Evolutionary conservation across 2,113 vertebrate genomes (phyloP).

Genomic region (Pangasianodon hypophthalmus): DNA sequence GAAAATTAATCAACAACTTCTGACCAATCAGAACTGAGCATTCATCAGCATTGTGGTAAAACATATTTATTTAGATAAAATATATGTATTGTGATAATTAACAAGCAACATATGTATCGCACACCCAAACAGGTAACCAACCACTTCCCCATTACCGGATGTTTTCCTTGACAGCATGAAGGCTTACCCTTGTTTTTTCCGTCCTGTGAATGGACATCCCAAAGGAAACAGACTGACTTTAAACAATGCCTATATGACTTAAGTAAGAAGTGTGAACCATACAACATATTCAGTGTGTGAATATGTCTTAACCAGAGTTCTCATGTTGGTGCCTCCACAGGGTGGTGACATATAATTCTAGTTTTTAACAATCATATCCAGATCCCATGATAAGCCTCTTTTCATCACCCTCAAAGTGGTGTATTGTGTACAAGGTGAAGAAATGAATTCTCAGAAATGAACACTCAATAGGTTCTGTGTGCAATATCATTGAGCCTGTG

Average conservation of each 20-base stretch:
- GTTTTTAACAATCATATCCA: neutral
- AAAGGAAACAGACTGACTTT: slow-evolving; percentile 8
- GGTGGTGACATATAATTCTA: slow-evolving; percentile 7
- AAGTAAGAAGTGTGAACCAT: slow-evolving; percentile 20
- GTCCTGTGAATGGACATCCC: slow-evolving; percentile 37
- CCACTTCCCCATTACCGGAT: neutral
- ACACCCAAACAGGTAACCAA: neutral
- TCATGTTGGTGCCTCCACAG: slow-evolving; percentile 18
- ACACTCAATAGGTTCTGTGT: neutral
- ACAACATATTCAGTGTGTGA: slow-evolving; percentile 12
- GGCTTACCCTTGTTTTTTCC: slow-evolving; percentile 39
- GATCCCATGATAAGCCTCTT: neutral
- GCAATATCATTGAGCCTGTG: neutral
- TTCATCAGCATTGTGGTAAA: too few relatives aligned
- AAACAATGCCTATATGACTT: slow-evolving; percentile 22
- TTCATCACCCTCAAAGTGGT: neutral
- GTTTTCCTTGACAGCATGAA: slow-evolving; percentile 11
- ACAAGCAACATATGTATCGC: neutral
- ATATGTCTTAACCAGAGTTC: slow-evolving; percentile 1
- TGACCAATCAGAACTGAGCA: neutral
- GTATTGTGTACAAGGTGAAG: neutral
- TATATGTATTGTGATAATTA: neutral
- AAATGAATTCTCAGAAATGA: slow-evolving; percentile 8
- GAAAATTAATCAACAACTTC: neutral
- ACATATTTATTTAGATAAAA: neutral